Evolutionary conservation across 2,888 invertebrate species (phyloP).

Genomic region (Unio delphinus): DNA sequence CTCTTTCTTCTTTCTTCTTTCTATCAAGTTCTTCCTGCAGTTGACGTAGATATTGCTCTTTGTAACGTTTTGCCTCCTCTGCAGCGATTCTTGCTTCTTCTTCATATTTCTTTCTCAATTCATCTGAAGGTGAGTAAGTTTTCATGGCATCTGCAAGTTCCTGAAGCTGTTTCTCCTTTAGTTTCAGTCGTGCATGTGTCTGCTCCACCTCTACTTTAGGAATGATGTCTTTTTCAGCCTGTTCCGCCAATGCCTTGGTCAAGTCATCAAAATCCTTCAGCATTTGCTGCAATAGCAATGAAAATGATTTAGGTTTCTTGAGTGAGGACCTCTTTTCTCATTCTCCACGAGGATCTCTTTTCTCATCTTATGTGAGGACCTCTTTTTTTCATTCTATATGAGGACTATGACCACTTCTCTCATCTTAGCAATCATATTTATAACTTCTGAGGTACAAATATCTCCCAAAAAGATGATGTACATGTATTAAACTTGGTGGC

Average conservation of each 20-base stretch:
- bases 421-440: no score
- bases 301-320: neutral
- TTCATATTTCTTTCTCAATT: conserved; percentile 59
- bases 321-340: neutral
- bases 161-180: conserved; percentile 64
- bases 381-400: neutral
- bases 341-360: neutral
- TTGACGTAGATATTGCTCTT: conserved; percentile 47
- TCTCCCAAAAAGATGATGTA: no score
- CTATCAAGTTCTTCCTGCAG: conserved; percentile 59
- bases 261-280: conserved; percentile 63
- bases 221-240: conserved; percentile 53
- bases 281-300: conserved; percentile 45
- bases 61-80: conserved; percentile 51
- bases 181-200: conserved; percentile 56
- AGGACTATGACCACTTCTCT: neutral
- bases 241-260: conserved; percentile 49
- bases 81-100: conserved; percentile 52
- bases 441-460: no score
- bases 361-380: neutral
- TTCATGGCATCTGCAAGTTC: conserved; percentile 66
- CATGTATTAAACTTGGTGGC: no score
- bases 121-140: conserved; percentile 55
- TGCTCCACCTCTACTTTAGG: conserved; percentile 57
- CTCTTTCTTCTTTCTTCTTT: conserved; percentile 50